Evolutionary conservation across 2,888 invertebrate species (phyloP), one percentile per base, ranked within the genome.

Genomic region (Molorchus minor): DNA sequence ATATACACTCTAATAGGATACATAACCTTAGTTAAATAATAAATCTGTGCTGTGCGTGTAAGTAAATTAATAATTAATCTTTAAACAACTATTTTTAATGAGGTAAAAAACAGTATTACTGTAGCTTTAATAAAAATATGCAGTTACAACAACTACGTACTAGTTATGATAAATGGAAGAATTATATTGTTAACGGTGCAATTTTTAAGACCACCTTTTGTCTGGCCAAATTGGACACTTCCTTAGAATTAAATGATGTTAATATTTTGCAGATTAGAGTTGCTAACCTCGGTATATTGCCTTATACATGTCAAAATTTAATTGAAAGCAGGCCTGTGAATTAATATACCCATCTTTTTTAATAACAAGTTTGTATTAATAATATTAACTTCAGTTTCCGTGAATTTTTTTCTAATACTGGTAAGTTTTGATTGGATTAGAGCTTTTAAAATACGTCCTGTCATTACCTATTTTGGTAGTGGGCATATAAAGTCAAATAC

Each of bases 1-100:
- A 15, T 38, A n/a, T 21, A 38, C 21, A n/a, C 17, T 15, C 15
- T 21, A 16, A 10, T 47, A 35, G 8, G 13, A 38, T 8, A 38
- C 49, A 38, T 49, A 49, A 49, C 49, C 49, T 29, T 40, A 49
- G 19, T 49, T 38, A 49, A 21, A 5, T 25, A 25, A 36, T 16
- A 16, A 25, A 15, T 16, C 25, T 49, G 38, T 12, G 36, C n/a
- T 36, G 47, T 36, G 21, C n/a, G 43, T 43, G 38, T 38, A n/a
- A 15, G 25, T n/a, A n/a, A n/a, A n/a, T n/a, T n/a, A n/a, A 38
- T 38, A 16, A 38, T n/a, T 49, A 25, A 5, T 16, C 16, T n/a
- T 16, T 5, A 17, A 25, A 21, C 16, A 49, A 38, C 29, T 16
- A 13, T 15, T 3, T 17, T 45, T 13, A 30, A 8, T 1, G 16